Evolutionary conservation across 37 sponge, comb jelly and placozoan genomes (phyloP), one percentile per base, ranked within the genome.

Genomic region (Halichondria panicea): DNA sequence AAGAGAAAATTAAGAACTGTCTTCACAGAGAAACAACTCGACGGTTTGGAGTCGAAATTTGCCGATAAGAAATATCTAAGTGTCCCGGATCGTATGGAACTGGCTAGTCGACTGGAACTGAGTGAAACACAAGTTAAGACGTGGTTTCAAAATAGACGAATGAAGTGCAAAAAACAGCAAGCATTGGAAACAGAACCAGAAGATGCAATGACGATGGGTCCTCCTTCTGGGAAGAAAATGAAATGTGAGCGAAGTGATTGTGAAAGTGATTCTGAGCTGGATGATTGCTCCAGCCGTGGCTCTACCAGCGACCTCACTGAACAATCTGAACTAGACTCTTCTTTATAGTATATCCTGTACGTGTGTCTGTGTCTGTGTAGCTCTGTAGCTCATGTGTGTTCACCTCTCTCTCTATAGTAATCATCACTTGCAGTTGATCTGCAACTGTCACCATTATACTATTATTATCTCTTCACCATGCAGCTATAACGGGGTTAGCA

Each of bases 121-220:
- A 89, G 90, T n/a, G 97, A 97, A 43, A 93, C 89, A 54, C 97
- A 97, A 71, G 97, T 97, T 18, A 95, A 95, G 56, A 95, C 96
- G 1, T 95, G 96, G 96, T 95, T 95, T 62, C 96, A 95, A 66
- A 95, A 95, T 79, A 74, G 96, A 55, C 41, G 96, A 63, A 95
- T 91, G 90, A 95, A 95, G 45, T 89, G 92, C 88, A 95, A 95
- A 80, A 94, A 94, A 55, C 81, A 83, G 71, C 81, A 74, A 43
- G 74, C 80, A 35, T 37, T 62, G 1, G 81, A 80, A 30, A 59
- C 46, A 12, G 70, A 74, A 2, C 27, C 18, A 13, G 68, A 68
- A 24, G 66, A 62, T 11, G 63, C 15, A 44, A 58, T 25, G 45
- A 50, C 43, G 28, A 67, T 9, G 36, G 9, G 27, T 25, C 70